Evolutionary conservation across 2,797 vertebrate species (phyloP), one percentile per base, ranked within the genome.

Genomic region (Sebastes hubbsi): DNA sequence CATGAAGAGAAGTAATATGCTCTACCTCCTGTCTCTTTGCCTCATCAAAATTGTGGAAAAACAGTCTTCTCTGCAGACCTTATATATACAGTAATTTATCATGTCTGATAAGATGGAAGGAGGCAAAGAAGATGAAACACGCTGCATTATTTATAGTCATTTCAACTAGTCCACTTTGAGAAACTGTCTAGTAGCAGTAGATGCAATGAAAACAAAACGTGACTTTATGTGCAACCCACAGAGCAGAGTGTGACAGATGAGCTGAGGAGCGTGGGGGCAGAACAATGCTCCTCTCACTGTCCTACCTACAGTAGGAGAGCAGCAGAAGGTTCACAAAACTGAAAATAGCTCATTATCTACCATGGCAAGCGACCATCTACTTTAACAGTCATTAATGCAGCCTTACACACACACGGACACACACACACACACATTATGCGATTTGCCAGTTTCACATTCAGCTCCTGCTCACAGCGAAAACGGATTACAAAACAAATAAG

Each of bases 401-500:
- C 68, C 62, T 72, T 20, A 79, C 82, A 59, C 61, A 69, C 72
- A 67, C 67, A 73, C 13, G 29, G 46, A 61, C 55, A 78, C 81
- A 46, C 59, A 69, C 62, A 25, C 69, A 62, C 79, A 82, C 72
- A 78, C 72, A 90, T 66, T 81, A 85, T 87, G 82, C 74, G 66
- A 84, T 87, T 84, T 88, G 30, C 81, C 76, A 58, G 77, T 75
- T 89, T 82, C 71, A 32, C 68, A 75, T 86, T 83, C 66, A 65
- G 79, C 84, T 78, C 75, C 61, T 56, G 67, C 79, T 87, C 78
- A 30, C 36, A 60, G 67, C 64, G 9, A 85, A 88, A 87, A 70
- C 22, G 80, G 90, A 93, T 93, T 91, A 93, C 88, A 92, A 90
- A 93, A 94, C 92, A 92, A 94, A 94, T 94, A 94, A 88, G 89